phyloP scores from a whole-genome alignment of 2,888 invertebrate genomes.

The Gastracanthus pulcherrimus region DNA sequence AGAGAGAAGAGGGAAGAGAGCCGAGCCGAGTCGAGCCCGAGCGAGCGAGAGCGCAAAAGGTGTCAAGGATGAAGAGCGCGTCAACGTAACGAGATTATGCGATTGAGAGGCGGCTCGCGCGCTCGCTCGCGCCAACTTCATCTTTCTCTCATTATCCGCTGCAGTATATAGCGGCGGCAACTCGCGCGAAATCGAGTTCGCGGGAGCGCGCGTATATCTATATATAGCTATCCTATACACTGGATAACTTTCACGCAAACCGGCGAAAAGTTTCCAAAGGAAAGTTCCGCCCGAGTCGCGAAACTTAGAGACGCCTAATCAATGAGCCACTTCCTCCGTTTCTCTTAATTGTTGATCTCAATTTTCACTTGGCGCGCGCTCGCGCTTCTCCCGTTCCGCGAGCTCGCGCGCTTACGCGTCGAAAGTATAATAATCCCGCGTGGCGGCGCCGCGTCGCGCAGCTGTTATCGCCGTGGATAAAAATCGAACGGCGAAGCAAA shows the following conservation, averaged over 20 bases:
- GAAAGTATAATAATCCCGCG: too few relatives aligned
- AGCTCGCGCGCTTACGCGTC: too few relatives aligned
- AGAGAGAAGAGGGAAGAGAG: conserved; percentile 49
- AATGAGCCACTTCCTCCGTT: conserved; percentile 57
- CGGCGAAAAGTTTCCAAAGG: conserved; percentile 64
- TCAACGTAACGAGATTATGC: conserved; percentile 67
- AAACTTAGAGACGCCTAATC: conserved; percentile 50
- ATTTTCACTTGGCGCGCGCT: conserved; percentile 53
- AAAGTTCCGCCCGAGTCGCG: conserved; percentile 60
- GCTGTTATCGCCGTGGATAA: too few relatives aligned
- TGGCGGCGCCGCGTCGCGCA: too few relatives aligned
- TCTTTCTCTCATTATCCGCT: conserved; percentile 52
- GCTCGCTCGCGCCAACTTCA: conserved; percentile 21
- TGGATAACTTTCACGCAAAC: conserved; percentile 62
- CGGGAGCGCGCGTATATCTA: neutral
- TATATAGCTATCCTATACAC: too few relatives aligned
- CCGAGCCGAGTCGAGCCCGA: neutral
- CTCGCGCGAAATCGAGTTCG: conserved; percentile 51
- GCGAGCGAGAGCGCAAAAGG: conserved; percentile 63
- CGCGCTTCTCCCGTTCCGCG: too few relatives aligned
- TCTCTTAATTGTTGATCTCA: conserved; percentile 56
- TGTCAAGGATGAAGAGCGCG: conserved; percentile 72
- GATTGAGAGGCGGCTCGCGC: conserved; percentile 58
- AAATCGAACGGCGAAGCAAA: too few relatives aligned
- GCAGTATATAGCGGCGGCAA: conserved; percentile 36